These are phyloP conservation scores for Drosophila fungiperda DNA, from an alignment of 2,888 invertebrate genomes.

Conservation along the genomic window DNA sequence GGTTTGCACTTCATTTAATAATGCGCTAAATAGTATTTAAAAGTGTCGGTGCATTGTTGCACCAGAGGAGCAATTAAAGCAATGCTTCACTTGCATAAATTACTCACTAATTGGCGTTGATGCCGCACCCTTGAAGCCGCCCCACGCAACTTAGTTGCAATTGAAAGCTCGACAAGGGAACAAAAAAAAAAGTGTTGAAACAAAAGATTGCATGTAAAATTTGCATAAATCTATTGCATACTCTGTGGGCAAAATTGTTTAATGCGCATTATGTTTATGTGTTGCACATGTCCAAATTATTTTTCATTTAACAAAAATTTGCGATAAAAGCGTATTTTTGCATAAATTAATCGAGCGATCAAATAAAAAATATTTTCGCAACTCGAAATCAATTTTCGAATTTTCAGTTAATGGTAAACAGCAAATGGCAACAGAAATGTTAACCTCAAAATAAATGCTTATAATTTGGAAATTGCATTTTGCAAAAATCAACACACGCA, in stretches of 20 bases:
- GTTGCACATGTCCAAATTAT: neutral
- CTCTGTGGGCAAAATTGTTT: neutral
- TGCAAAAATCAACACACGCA: constrained; percentile 11
- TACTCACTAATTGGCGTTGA: constrained; percentile 45
- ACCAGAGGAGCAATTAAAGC: constrained; percentile 49
- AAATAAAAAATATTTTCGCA: constrained; percentile 15
- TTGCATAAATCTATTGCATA: constrained; percentile 12
- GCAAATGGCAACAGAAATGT: constrained; percentile 21
- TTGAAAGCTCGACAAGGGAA: constrained; percentile 55
- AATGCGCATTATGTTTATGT: neutral
- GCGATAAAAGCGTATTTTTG: neutral
- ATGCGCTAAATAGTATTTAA: constrained; percentile 3
- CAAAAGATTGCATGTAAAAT: constrained; percentile 8
- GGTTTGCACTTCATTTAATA: constrained; percentile 17
- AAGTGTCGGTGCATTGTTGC: constrained; percentile 20
- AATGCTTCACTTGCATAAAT: constrained; percentile 55
- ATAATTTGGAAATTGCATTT: constrained; percentile 22
- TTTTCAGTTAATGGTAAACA: constrained; percentile 54
- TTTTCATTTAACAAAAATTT: neutral
- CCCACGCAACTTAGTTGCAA: constrained; percentile 55
- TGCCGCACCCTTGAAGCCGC: constrained; percentile 4
- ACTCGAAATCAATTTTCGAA: constrained; percentile 44
- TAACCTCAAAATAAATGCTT: constrained; percentile 32
- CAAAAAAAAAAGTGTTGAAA: constrained; percentile 13
- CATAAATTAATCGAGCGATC: constrained; percentile 45